Conservation (phyloP, 2,888 invertebrate genomes). For the Dasypogon diadema region DNA sequence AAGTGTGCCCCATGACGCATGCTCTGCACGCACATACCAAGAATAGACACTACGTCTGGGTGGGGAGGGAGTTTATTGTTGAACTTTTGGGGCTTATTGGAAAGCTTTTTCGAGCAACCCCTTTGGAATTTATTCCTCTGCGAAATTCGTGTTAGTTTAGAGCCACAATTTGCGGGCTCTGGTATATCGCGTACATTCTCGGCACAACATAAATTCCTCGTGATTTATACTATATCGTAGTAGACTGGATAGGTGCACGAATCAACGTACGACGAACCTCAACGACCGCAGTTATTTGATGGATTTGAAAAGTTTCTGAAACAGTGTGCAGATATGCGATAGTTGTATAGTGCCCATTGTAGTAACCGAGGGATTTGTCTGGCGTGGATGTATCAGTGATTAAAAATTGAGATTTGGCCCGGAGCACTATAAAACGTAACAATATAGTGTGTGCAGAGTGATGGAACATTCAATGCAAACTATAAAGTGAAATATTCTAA, state of each 20-base stretch:
- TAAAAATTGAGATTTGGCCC: constrained; percentile 26
- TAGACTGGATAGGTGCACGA: background rate
- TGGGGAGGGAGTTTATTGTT: background rate
- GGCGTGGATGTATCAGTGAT: constrained; percentile 18
- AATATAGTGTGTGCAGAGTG: constrained; percentile 2
- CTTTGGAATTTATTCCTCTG: constrained; percentile 21
- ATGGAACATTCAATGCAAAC: constrained; percentile 16
- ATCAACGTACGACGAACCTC: background rate
- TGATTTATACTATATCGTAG: constrained; percentile 17
- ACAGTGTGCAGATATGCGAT: constrained; percentile 8
- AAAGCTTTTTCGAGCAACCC: constrained; percentile 35
- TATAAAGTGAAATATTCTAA: constrained; percentile 14
- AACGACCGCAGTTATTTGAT: background rate
- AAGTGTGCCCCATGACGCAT: background rate
- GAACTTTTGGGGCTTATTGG: constrained; percentile 18
- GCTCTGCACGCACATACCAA: constrained; percentile 2
- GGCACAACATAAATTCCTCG: constrained; percentile 16
- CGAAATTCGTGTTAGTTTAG: constrained; percentile 44
- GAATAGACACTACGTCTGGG: constrained; percentile 6
- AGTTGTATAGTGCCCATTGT: background rate
- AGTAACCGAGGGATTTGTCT: constrained; percentile 1
- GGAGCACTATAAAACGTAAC: background rate
- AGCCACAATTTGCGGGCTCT: constrained; percentile 45
- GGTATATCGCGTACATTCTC: constrained; percentile 28
- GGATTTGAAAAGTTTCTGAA: constrained; percentile 5